Percentiles rank a stretch among this genome's conserved stretches.
Conservation (phyloP, 2,797 vertebrate genomes). For the Sebastes flavidus region DNA sequence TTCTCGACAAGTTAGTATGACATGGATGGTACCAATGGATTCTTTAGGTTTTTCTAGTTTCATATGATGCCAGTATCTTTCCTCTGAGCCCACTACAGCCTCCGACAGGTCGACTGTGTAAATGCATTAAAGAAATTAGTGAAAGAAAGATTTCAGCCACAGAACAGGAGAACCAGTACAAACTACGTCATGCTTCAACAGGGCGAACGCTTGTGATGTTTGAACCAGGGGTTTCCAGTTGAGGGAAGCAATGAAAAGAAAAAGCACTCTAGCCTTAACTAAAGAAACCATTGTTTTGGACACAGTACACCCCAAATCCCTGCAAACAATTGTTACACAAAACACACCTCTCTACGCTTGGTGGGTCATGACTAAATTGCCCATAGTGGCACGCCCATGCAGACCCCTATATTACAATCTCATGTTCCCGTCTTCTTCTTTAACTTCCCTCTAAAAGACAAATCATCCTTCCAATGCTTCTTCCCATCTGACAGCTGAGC, state of each 20-base stretch:
- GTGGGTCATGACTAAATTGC: too few relatives aligned
- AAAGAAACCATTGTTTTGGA: not conserved
- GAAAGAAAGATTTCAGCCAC: not conserved
- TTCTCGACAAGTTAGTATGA: too few relatives aligned
- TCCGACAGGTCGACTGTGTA: too few relatives aligned
- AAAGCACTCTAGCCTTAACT: not conserved
- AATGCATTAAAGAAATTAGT: too few relatives aligned
- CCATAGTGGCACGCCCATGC: too few relatives aligned
- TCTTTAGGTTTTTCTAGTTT: too few relatives aligned
- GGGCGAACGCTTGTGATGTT: not conserved
- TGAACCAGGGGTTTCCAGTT: not conserved
- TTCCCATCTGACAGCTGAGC: slow-evolving; percentile 4
- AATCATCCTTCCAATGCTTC: not conserved
- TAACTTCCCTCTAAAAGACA: not conserved
- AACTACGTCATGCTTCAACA: not conserved
- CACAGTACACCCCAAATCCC: not conserved
- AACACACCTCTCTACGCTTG: not conserved
- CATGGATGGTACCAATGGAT: too few relatives aligned
- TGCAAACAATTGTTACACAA: not conserved
- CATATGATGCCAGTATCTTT: too few relatives aligned
- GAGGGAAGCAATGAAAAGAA: not conserved
- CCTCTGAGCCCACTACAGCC: too few relatives aligned
- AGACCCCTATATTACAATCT: not conserved
- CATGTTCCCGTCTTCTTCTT: not conserved
- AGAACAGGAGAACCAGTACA: not conserved